A percentile compares a stretch with the other conserved stretches of the same genome.
Conservation (phyloP, 2,888 invertebrate species). For the Noctuana brunneofusca region DNA sequence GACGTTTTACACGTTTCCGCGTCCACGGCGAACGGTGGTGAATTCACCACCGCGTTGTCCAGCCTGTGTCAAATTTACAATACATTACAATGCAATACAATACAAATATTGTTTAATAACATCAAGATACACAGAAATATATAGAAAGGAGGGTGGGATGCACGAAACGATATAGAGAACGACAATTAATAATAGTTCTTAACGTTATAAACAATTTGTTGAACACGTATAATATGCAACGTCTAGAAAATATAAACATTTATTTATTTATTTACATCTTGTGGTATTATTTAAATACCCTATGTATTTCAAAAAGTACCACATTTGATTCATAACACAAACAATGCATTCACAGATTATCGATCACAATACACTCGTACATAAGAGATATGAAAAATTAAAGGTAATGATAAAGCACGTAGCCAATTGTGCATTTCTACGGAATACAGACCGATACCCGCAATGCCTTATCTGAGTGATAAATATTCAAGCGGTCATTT, state of each 20-base stretch:
- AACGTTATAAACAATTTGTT: too few species aligned
- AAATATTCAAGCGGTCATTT: conserved; percentile 12
- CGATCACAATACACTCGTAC: conserved; percentile 19
- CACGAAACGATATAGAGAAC: too few species aligned
- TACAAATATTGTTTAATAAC: too few species aligned
- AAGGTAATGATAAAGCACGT: conserved; percentile 22
- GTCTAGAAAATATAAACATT: too few species aligned
- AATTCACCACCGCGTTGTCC: conserved; percentile 77
- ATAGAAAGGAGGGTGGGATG: too few species aligned
- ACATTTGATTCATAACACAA: not conserved
- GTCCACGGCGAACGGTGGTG: conserved; percentile 72
- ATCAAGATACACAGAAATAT: too few species aligned
- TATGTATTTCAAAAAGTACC: not conserved
- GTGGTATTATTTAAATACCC: too few species aligned
- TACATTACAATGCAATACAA: too few species aligned
- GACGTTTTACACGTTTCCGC: conserved; percentile 60
- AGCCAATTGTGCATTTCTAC: conserved; percentile 1
- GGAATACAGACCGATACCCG: conserved; percentile 11
- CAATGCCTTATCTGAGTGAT: conserved; percentile 29
- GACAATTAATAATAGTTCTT: too few species aligned
- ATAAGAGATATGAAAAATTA: not conserved
- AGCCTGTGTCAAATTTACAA: too few species aligned
- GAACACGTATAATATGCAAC: too few species aligned
- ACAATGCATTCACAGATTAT: not conserved
- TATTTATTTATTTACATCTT: too few species aligned